Evolutionary conservation across 2,797 vertebrate genomes (phyloP), one percentile per base, ranked within the genome.

Genomic region (Babyrousa celebensis): DNA sequence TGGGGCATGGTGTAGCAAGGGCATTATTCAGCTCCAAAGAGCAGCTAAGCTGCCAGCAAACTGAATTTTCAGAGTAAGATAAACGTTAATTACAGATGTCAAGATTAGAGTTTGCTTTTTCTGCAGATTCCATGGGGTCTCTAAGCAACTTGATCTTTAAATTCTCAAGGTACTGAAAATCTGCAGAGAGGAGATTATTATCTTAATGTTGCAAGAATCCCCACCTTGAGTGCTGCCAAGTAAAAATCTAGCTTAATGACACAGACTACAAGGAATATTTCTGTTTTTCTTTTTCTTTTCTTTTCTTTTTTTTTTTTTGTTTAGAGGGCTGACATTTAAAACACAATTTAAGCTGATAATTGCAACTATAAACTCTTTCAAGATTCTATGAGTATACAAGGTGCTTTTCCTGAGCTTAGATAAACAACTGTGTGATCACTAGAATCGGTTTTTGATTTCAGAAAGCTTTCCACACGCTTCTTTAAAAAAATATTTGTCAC

Each of bases 41-140:
- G 79, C 89, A 91, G 85, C 67, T 78, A 48, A 93, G 86, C 93
- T 96, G 97, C 96, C 97, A 97, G 95, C 67, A 93, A 91, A 79
- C 94, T 89, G 93, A 97, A 72, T 94, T 97, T 97, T 96, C 65
- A 84, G 89, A 96, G 91, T 89, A 90, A 97, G 96, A 97, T 95
- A 97, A 98, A 97, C 60, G 87, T 96, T 98, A 97, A 97, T 98
- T 98, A 97, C 95, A 97, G 96, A 97, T 96, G 94, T 97, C 96
- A 96, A 98, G 97, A 97, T 98, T 97, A 97, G 89, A 96, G 88
- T 95, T 98, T 98, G 95, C 96, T 96, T 97, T 97, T 97, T 96
- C 92, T 97, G 92, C 96, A 96, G 89, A 97, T 97, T 98, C 96
- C 96, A 85, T 1, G 27, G 79, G 71, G 93, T 97, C 97, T 96